Evolutionary conservation across 2,888 invertebrate species (phyloP).

Genomic region (Onchidella celtica): DNA sequence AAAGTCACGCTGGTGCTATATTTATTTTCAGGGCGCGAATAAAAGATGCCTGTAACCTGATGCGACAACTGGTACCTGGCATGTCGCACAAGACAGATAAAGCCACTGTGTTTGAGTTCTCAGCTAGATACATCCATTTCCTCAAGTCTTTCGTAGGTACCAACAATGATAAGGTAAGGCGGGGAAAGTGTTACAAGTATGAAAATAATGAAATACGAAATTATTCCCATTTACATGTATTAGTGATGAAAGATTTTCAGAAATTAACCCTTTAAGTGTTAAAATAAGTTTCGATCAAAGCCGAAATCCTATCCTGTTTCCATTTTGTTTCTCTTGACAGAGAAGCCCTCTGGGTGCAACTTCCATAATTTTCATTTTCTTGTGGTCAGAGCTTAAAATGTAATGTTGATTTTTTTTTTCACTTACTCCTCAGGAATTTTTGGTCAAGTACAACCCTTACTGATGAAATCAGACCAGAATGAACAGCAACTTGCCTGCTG

Average conservation of each 20-base stretch:
- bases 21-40: constrained; percentile 78
- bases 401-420: constrained; percentile 48
- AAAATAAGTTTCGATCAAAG: too few relatives aligned
- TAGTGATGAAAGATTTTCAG: too few relatives aligned
- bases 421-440: constrained; percentile 73
- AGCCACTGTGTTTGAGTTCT: constrained; percentile 79
- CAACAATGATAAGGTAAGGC: constrained; percentile 71
- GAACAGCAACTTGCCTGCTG: too few relatives aligned
- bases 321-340: not conserved
- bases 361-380: not conserved
- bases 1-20: constrained; percentile 21
- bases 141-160: constrained; percentile 73
- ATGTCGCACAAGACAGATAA: constrained; percentile 79
- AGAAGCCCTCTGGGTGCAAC: not conserved
- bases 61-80: constrained; percentile 78
- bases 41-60: constrained; percentile 77
- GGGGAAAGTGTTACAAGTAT: not conserved
- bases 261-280: too few relatives aligned
- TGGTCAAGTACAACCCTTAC: constrained; percentile 74
- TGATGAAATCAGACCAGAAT: too few relatives aligned
- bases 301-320: too few relatives aligned
- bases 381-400: not conserved
- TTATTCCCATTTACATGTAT: not conserved
- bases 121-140: constrained; percentile 77
- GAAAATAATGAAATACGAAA: not conserved